A percentile compares a stretch with the other conserved stretches of the same genome.
Conservation (phyloP, 2,113 vertebrate genomes). For the Neopipo cinnamomea region DNA sequence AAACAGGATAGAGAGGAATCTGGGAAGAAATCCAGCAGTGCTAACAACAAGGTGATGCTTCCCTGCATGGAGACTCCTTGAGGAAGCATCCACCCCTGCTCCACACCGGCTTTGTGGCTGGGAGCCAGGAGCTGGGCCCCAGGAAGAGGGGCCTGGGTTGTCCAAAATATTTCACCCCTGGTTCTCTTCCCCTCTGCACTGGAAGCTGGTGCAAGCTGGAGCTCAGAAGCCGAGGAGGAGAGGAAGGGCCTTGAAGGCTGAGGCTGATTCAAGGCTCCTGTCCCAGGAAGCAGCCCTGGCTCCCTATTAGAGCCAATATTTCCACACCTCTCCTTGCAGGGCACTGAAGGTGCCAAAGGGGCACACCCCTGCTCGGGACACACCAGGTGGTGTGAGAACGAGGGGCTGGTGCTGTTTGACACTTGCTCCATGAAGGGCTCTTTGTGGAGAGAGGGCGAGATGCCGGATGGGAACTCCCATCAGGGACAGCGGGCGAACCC, state of each 20-base stretch:
- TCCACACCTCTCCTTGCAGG: neutral
- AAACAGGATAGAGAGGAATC: neutral
- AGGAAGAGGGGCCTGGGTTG: neutral
- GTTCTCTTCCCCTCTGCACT: neutral
- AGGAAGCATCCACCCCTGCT: neutral
- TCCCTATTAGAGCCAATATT: neutral
- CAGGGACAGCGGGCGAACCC: neutral
- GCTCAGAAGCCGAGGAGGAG: neutral
- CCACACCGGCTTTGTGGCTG: neutral
- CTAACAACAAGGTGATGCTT: fast-evolving
- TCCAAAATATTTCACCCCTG: neutral
- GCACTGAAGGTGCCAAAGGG: neutral
- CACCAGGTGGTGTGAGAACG: fast-evolving
- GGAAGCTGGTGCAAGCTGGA: neutral
- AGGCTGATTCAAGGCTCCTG: neutral
- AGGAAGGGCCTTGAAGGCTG: neutral
- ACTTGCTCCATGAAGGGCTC: neutral
- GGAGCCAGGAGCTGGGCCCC: neutral
- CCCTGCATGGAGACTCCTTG: neutral
- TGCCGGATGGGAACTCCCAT: neutral
- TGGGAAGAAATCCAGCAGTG: neutral
- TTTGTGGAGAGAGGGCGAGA: neutral
- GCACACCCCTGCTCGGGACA: neutral
- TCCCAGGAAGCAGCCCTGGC: neutral
- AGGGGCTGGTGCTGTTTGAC: neutral